Conservation (phyloP, 2,797 vertebrate genomes). For the Rhynchonycteris naso region DNA sequence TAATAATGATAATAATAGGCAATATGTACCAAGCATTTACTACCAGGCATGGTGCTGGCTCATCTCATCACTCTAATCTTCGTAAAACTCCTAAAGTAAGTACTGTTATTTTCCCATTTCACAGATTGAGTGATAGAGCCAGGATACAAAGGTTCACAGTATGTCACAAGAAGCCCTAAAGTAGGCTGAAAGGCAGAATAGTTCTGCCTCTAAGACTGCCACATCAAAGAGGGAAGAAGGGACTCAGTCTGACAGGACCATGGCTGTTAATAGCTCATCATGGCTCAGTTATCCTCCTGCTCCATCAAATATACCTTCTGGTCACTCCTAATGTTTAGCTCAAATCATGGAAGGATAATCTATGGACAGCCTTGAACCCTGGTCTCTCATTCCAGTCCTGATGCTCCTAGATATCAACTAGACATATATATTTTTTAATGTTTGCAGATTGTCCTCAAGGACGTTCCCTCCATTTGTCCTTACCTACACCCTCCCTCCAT, state of each 20-base stretch:
- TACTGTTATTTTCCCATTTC: slow-evolving; percentile 16
- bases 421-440: not conserved
- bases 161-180: not conserved
- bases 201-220: not conserved
- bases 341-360: not conserved
- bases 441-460: not conserved
- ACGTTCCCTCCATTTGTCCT: slow-evolving; percentile 48
- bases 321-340: not conserved
- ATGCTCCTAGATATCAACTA: not conserved
- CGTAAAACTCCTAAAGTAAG: not conserved
- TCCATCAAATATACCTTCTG: not conserved
- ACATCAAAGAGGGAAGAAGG: not conserved
- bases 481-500: not conserved
- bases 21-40: not conserved
- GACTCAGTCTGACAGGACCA: not conserved
- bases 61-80: not conserved
- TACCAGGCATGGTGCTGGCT: not conserved
- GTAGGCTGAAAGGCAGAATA: not conserved
- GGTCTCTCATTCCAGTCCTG: not conserved
- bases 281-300: not conserved
- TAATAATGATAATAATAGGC: not conserved
- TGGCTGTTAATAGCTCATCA: not conserved
- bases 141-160: not conserved
- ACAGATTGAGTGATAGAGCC: not conserved
- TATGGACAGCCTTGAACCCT: not conserved